Evolutionary conservation across 2,113 vertebrate species (phyloP), one percentile per base, ranked within the genome.

Genomic region (Poeciliopsis retropinna): DNA sequence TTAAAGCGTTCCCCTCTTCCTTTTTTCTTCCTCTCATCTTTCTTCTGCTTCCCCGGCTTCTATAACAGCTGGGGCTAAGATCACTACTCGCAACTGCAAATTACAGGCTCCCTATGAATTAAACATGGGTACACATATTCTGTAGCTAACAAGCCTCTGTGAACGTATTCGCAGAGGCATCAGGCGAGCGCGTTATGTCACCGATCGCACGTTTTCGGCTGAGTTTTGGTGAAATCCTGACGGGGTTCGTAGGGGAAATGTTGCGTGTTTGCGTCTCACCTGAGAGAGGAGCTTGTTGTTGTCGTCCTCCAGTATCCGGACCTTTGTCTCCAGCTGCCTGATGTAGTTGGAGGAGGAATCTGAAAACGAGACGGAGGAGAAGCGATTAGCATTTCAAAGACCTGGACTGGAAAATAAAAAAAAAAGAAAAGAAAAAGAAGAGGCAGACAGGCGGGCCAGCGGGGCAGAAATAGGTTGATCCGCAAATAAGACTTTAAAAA

Each of bases 321-420:
- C 96, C 93, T 97, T 98, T 68, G 95, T 96, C 94, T 98, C 97
- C 91, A 98, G 95, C 91, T 97, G 97, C 74, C 96, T 92, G 93
- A 97, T 95, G 89, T 98, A 97, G 93, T 95, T 95, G 85, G 96
- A 95, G 70, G 97, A 96, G 3, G 97, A 89, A 94, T 98, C 97
- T 99, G 85, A 74, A 77, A 79, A 3, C 22, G 34, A 85, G 77
- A 2, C 44, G 25, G 63, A 84, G 72, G 73, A 76, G 75, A 64
- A 34, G 27, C 1, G 64, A 89, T 93, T 89, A 91, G 88, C 87
- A 93, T 91, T 91, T 90, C 81, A 93, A 91, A 91, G 87, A 78
- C 67, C 72, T 66, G 28, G 31, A 77, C 62, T 1, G 1, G 62
- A 82, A 84, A 77, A 64, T 15, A 37, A 60, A 39, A 37, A 37